A percentile compares a stretch with the other conserved stretches of the same genome.
phyloP scores from a whole-genome alignment of 2,113 vertebrate genomes.

The Limanda limanda region DNA sequence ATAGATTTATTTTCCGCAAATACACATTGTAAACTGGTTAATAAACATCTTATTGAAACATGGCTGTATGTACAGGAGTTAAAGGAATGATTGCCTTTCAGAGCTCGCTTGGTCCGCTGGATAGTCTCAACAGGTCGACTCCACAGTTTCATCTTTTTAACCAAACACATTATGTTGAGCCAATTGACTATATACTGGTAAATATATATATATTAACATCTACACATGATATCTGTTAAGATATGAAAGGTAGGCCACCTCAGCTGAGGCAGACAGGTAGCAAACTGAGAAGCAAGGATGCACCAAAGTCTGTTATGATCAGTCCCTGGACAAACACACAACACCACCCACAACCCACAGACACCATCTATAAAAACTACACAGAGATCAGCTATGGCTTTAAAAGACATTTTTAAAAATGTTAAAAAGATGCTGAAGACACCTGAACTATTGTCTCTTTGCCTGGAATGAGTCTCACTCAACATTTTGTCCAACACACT shows the following conservation, averaged over 20 bases:
- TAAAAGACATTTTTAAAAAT: constrained; percentile 37
- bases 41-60: constrained; percentile 62
- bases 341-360: constrained; percentile 17
- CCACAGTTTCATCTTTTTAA: background rate
- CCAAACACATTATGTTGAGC: constrained; percentile 7
- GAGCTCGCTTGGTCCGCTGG: constrained; percentile 44
- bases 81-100: constrained; percentile 66
- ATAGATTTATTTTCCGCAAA: constrained; percentile 63
- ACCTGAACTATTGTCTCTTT: constrained; percentile 6
- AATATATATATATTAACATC: constrained; percentile 16
- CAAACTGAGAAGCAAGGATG: constrained; percentile 6
- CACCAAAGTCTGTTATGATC: background rate
- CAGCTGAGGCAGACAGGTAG: background rate
- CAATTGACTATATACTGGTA: constrained; percentile 17
- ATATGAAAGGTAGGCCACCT: constrained; percentile 33
- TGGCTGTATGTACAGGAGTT: constrained; percentile 38
- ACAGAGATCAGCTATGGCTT: constrained; percentile 60
- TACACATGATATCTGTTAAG: background rate
- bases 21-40: constrained; percentile 69
- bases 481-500: background rate
- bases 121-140: constrained; percentile 14
- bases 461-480: constrained; percentile 29
- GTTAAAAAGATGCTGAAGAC: constrained; percentile 30
- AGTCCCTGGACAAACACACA: constrained; percentile 14
- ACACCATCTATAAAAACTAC: constrained; percentile 34